These are phyloP conservation scores for Balaenoptera acutorostrata DNA, from an alignment of 2,113 vertebrate genomes.

Conservation along the genomic window DNA sequence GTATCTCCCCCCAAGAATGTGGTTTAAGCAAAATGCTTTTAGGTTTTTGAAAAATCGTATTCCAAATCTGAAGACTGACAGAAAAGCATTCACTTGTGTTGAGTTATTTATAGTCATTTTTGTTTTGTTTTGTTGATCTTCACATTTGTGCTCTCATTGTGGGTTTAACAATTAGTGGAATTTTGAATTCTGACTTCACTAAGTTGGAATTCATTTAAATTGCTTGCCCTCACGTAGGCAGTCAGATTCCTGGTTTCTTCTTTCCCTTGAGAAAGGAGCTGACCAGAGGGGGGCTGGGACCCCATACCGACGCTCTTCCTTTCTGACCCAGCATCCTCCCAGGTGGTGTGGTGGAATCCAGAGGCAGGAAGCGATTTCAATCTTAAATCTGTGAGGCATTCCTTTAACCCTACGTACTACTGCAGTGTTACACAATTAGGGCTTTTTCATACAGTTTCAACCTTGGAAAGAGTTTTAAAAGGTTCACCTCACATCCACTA, in stretches of 20 bases:
- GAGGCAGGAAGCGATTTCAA: not conserved
- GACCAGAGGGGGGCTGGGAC: not conserved
- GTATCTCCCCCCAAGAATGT: not conserved
- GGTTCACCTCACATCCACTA: not conserved
- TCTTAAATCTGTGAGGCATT: not conserved
- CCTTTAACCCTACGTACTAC: not conserved
- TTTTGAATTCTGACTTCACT: not conserved
- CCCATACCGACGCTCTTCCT: too few relatives aligned
- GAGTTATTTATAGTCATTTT: too few relatives aligned
- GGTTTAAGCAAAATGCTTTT: not conserved
- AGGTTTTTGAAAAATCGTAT: not conserved
- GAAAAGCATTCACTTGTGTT: not conserved
- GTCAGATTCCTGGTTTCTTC: not conserved
- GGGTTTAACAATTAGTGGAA: not conserved
- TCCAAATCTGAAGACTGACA: not conserved
- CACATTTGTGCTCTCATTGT: not conserved
- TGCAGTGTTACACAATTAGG: not conserved
- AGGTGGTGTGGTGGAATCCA: not conserved
- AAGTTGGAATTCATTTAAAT: not conserved
- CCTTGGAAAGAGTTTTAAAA: not conserved
- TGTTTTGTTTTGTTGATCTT: not conserved
- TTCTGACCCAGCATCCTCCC: not conserved
- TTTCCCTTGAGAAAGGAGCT: not conserved
- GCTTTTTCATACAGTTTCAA: not conserved
- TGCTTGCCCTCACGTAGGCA: not conserved